Evolutionary conservation across 2,113 vertebrate genomes (phyloP), one percentile per base, ranked within the genome.

Genomic region (Laticauda laticaudata): DNA sequence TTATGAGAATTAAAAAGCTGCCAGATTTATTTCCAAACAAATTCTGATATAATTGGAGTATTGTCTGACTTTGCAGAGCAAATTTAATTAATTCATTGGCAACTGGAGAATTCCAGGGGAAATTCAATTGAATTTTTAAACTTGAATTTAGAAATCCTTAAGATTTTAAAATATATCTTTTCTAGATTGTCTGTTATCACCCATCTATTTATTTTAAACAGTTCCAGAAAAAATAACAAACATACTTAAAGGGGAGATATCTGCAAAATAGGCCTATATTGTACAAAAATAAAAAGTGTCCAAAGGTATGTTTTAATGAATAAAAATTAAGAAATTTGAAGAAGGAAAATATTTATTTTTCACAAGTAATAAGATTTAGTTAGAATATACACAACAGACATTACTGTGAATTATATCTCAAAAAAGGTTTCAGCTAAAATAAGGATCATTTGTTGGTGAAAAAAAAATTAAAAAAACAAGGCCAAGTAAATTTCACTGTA

Each of bases 401-500:
- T 97, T 97, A 97, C 91, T 95, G 96, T 96, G 97, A 96, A 97
- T 97, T 97, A 96, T 75, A 97, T 96, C 96, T 93, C 94, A 85
- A 96, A 96, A 96, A 97, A 96, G 94, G 94, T 97, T 96, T 97
- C 96, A 97, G 97, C 97, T 98, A 97, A 98, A 97, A 97, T 97
- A 98, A 97, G 96, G 95, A 96, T 96, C 97, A 97, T 95, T 95
- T 95, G 48, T 48, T 48, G 48, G 48, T 48, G 48, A 48, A 39
- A 39, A 39, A 39, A 39, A 39, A 39, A 39, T 39, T 39, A 14
- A 96, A 95, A 97, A 97, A 97, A 97, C 1, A 95, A 97, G 95
- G 93, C 96, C 96, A 97, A 97, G 97, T 98, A 98, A 98, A 97
- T 95, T 97, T 97, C 97, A 97, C 97, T 97, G 96, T 96, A 95